Conservation (phyloP, 2,888 invertebrate species). For the Amphimallon solstitiale region DNA sequence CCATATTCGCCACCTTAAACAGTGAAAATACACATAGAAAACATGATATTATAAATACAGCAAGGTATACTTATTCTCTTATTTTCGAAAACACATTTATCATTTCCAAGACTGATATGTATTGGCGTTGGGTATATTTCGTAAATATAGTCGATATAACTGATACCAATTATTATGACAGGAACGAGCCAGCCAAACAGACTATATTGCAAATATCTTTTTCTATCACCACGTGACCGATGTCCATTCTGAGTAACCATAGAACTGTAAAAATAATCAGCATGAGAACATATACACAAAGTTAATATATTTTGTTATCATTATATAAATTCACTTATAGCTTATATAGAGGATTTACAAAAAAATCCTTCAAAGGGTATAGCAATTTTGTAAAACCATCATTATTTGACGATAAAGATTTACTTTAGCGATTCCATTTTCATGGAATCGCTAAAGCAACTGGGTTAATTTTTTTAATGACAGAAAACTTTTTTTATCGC, state of each 20-base stretch:
- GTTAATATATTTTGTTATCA: too few relatives aligned
- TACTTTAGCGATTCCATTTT: too few relatives aligned
- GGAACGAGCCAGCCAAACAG: slow-evolving; percentile 78
- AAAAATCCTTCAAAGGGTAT: too few relatives aligned
- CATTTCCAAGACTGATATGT: slow-evolving; percentile 70
- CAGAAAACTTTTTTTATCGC: too few relatives aligned
- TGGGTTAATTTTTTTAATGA: too few relatives aligned
- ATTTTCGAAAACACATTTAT: slow-evolving; percentile 74
- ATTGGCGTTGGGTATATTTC: slow-evolving; percentile 60
- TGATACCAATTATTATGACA: slow-evolving; percentile 61
- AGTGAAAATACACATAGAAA: not conserved
- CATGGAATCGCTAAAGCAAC: too few relatives aligned
- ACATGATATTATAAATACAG: not conserved
- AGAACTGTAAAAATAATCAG: slow-evolving; percentile 61
- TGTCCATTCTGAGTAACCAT: slow-evolving; percentile 65
- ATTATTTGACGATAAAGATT: too few relatives aligned
- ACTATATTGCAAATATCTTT: slow-evolving; percentile 73
- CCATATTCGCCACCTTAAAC: slow-evolving; percentile 28
- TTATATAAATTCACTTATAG: too few relatives aligned
- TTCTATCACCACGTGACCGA: slow-evolving; percentile 64
- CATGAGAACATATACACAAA: too few relatives aligned
- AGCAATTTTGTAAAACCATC: too few relatives aligned
- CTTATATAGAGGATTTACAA: too few relatives aligned
- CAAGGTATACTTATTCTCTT: slow-evolving; percentile 57
- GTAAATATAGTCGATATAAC: slow-evolving; percentile 8